These are phyloP conservation scores for Psittacula cyanocephala DNA, from an alignment of 2,113 vertebrate genomes.

Conservation along the genomic window DNA sequence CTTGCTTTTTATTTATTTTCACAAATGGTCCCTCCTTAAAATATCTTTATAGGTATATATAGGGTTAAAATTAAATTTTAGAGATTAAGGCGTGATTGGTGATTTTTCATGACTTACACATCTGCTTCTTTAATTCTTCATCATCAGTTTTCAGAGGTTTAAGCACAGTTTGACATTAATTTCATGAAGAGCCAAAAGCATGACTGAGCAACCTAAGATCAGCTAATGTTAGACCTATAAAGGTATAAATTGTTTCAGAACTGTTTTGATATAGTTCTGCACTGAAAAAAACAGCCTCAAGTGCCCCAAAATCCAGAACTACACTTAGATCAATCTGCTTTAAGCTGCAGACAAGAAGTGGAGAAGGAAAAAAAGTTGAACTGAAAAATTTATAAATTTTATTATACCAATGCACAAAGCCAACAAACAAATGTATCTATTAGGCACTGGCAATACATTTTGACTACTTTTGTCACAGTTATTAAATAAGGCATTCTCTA, in stretches of 20 bases:
- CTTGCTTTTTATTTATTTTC: neutral
- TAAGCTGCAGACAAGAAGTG: neutral
- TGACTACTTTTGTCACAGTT: neutral
- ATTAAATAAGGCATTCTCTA: neutral
- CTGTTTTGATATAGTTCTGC: neutral
- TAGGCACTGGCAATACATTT: neutral
- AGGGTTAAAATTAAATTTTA: neutral
- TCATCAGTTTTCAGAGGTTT: neutral
- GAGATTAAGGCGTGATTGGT: neutral
- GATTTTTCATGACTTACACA: neutral
- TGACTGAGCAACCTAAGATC: neutral
- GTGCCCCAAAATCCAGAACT: neutral
- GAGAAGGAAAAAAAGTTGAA: neutral
- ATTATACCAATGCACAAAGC: neutral
- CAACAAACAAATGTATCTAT: neutral
- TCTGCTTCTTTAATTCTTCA: neutral
- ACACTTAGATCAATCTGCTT: neutral
- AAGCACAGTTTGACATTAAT: neutral
- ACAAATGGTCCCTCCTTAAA: neutral
- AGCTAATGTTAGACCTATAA: neutral
- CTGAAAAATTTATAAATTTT: neutral
- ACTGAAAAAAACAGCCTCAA: neutral
- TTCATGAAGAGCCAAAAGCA: neutral
- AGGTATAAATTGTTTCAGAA: neutral
- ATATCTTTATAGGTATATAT: neutral